Percentiles rank a stretch among this genome's conserved stretches.
Evolutionary conservation across 2,113 vertebrate genomes (phyloP).

Genomic region (Anguilla japonica): DNA sequence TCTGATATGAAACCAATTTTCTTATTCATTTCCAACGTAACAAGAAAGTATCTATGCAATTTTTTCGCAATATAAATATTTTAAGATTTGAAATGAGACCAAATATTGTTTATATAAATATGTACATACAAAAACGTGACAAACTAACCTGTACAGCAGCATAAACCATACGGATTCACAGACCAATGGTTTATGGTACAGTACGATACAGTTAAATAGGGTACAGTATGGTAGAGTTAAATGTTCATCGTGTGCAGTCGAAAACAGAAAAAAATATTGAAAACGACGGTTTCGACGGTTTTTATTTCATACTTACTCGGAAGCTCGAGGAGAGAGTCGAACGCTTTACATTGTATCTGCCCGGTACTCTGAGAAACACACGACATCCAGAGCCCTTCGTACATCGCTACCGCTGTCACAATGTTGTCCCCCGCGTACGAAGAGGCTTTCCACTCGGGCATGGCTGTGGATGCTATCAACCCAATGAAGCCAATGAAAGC

Average conservation of each 20-base stretch:
- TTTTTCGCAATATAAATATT: background rate
- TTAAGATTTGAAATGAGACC: too few species aligned
- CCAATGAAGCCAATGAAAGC: conserved; percentile 85
- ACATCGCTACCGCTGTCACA: conserved; percentile 89
- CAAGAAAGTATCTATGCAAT: too few species aligned
- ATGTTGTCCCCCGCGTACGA: conserved; percentile 89
- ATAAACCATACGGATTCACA: too few species aligned
- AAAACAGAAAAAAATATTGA: background rate
- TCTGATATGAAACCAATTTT: background rate
- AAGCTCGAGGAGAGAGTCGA: conserved; percentile 85
- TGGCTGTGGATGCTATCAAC: conserved; percentile 76
- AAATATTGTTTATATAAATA: too few species aligned
- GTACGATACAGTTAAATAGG: too few species aligned
- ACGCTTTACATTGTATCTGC: conserved; percentile 91
- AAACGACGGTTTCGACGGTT: background rate
- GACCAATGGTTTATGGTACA: too few species aligned
- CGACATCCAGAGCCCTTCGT: conserved; percentile 90
- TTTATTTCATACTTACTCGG: conserved; percentile 66
- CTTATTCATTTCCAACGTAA: background rate
- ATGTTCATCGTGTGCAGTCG: background rate
- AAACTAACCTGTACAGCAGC: too few species aligned
- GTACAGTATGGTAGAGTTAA: too few species aligned
- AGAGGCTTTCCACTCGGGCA: conserved; percentile 93
- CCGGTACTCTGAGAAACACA: conserved; percentile 93
- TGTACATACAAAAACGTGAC: too few species aligned